These are phyloP conservation scores for Channa maculata DNA, from an alignment of 2,113 vertebrate species.

Conservation along the genomic window DNA sequence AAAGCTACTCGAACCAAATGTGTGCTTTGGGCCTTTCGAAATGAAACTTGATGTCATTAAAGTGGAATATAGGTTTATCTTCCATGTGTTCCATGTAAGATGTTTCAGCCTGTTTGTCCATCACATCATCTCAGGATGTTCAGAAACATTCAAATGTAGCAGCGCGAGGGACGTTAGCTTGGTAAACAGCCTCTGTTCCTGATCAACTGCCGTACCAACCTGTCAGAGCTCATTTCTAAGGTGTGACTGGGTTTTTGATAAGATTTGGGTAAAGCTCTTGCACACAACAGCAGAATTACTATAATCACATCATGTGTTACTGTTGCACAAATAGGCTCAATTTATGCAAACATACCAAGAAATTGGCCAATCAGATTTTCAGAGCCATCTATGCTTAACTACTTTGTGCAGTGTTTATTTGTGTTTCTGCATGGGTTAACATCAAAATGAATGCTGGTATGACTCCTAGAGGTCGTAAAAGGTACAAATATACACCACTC, in stretches of 20 bases:
- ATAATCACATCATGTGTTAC: neutral
- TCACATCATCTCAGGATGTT: neutral
- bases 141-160: neutral
- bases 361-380: too few relatives aligned
- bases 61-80: neutral
- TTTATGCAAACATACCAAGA: too few relatives aligned
- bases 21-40: too few relatives aligned
- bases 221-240: neutral
- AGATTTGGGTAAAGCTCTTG: neutral
- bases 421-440: too few relatives aligned
- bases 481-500: neutral
- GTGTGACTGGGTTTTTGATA: neutral
- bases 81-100: neutral
- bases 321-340: neutral
- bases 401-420: too few relatives aligned
- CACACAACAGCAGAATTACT: neutral
- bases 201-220: neutral
- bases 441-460: too few relatives aligned
- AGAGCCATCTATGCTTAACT: too few relatives aligned
- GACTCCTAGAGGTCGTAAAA: neutral
- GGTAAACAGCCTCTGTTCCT: neutral
- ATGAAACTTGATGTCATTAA: neutral
- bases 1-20: too few relatives aligned
- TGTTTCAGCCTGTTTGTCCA: neutral
- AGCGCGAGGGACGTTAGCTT: neutral